Evolutionary conservation across 1,140 invertebrate species (phyloP).

Genomic region (Drosophila sp.): DNA sequence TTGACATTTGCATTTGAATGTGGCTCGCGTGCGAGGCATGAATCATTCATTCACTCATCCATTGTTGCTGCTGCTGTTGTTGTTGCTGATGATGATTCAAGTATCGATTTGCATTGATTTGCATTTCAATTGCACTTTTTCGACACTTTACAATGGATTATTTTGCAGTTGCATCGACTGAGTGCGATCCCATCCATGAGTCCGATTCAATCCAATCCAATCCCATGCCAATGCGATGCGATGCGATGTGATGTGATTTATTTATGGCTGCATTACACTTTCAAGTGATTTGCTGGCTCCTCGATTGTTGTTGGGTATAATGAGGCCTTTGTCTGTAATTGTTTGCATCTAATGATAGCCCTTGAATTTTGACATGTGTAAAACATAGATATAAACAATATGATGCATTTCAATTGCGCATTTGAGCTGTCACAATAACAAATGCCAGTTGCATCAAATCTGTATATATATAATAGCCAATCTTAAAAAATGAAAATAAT

Average conservation of each 20-base stretch:
- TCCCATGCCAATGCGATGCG: constrained; percentile 2
- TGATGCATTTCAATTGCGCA: constrained; percentile 13
- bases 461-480: no score
- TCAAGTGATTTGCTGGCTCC: constrained; percentile 62
- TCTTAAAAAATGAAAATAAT: no score
- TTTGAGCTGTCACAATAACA: constrained; percentile 46
- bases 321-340: constrained; percentile 74
- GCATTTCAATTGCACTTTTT: constrained; percentile 81
- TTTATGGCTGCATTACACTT: constrained; percentile 72
- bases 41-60: constrained; percentile 71
- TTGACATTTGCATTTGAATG: constrained; percentile 73
- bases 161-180: constrained; percentile 63
- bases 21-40: constrained; percentile 75
- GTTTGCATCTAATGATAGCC: constrained; percentile 57
- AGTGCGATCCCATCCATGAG: constrained; percentile 8
- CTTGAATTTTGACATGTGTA: constrained; percentile 56
- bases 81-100: constrained; percentile 71
- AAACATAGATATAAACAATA: constrained; percentile 7
- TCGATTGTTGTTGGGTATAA: constrained; percentile 56
- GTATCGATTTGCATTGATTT: constrained; percentile 82
- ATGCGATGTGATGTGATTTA: constrained; percentile 60
- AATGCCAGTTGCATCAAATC: constrained; percentile 28
- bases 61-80: constrained; percentile 12
- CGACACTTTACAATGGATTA: constrained; percentile 82
- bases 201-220: constrained; percentile 9